Percentiles rank a stretch among this genome's conserved stretches.
Conservation (phyloP, 2,797 vertebrate genomes). For the Limosa lapponica region DNA sequence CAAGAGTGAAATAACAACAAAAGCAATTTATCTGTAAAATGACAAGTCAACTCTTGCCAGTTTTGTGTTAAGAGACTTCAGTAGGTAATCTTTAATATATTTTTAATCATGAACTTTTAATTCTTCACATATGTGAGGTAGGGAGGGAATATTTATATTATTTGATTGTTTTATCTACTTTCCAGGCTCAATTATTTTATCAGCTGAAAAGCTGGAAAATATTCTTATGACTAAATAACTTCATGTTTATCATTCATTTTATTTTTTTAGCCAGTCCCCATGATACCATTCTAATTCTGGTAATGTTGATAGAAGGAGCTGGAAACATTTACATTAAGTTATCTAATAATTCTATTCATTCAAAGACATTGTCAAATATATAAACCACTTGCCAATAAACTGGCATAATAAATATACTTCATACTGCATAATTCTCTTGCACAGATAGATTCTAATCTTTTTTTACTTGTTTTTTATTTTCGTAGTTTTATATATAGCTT, state of each 20-base stretch:
- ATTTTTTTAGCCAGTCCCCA: constrained; percentile 54
- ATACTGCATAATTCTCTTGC: background rate
- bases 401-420: background rate
- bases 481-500: background rate
- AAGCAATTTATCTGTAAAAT: constrained; percentile 17
- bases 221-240: constrained; percentile 64
- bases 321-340: constrained; percentile 33
- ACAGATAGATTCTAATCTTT: background rate
- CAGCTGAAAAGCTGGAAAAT: constrained; percentile 74
- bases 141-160: constrained; percentile 51
- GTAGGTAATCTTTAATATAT: background rate
- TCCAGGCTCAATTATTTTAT: constrained; percentile 76
- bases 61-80: constrained; percentile 27
- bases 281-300: constrained; percentile 69
- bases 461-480: background rate
- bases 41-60: background rate
- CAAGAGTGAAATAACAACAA: constrained; percentile 33
- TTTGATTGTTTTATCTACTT: constrained; percentile 70
- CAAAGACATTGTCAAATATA: background rate
- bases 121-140: constrained; percentile 52
- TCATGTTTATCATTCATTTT: constrained; percentile 60
- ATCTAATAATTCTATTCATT: constrained; percentile 16
- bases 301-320: constrained; percentile 53
- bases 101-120: constrained; percentile 39
- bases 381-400: constrained; percentile 21